Percentiles rank a stretch among this genome's conserved stretches.
phyloP scores from a whole-genome alignment of 2,113 vertebrate genomes.

The Cephalopterus ornatus region DNA sequence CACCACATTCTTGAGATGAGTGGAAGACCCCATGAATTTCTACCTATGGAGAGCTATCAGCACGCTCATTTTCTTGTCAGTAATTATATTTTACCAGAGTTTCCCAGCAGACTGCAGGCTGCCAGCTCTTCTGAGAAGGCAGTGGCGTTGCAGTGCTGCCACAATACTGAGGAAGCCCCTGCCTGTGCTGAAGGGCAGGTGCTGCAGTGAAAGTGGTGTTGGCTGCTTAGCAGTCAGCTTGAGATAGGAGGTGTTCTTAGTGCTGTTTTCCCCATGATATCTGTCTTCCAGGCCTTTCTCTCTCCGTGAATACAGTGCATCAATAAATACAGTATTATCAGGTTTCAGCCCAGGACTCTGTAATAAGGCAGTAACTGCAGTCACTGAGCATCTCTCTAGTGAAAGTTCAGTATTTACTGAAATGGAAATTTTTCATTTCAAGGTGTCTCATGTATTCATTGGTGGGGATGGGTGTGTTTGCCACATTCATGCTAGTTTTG shows the following conservation, averaged over 20 bases:
- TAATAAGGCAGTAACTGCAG: neutral
- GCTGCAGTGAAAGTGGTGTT: neutral
- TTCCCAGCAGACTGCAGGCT: neutral
- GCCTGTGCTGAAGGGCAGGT: neutral
- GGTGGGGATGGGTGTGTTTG: neutral
- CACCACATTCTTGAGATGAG: neutral
- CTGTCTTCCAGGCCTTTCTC: neutral
- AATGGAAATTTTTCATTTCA: constrained; percentile 16
- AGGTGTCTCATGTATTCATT: neutral
- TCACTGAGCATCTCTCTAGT: neutral
- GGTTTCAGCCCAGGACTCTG: neutral
- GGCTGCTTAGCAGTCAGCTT: neutral
- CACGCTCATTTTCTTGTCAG: neutral
- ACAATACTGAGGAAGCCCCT: neutral
- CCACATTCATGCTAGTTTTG: neutral
- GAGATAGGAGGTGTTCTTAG: neutral
- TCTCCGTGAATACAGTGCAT: neutral
- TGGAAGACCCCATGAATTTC: neutral
- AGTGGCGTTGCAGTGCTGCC: neutral
- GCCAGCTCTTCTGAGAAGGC: neutral
- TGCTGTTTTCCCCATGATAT: neutral
- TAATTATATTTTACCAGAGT: neutral
- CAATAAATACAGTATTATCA: neutral
- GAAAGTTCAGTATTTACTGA: constrained; percentile 15
- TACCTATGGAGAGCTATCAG: neutral